Evolutionary conservation across 2,113 vertebrate genomes (phyloP), one percentile per base, ranked within the genome.

Genomic region (Cyanoramphus novaezelandiae): DNA sequence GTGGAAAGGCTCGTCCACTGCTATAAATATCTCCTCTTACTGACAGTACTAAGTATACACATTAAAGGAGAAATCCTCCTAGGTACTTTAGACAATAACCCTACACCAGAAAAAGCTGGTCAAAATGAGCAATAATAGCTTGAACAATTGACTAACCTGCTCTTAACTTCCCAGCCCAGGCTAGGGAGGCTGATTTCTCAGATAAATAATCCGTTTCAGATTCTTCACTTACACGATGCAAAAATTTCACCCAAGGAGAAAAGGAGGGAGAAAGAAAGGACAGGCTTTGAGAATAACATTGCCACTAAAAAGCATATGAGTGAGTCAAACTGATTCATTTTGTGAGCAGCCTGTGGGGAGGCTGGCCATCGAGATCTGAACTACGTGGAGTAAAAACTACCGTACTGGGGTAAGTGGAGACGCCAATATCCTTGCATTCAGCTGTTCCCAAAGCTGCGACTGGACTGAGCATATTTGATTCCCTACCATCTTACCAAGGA

Each of bases 11-110:
- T 93, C 3, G 0, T 90, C 67, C 41, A n/a, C 23, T 90, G 49
- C 87, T 95, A 85, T 74, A 92, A 95, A 96, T 91, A 95, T 53
- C 63, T 85, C n/a, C 10, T 50, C 70, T 91, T 77, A 65, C 10
- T 76, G 52, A 62, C 2, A 10, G 67, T 76, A 29, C 14, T 94
- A 68, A 52, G 35, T 79, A 57, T 69, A 71, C 60, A 90, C 27
- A 60, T 82, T 87, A 91, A 75, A 82, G 35, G 39, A 93, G 53
- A 92, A 92, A 93, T 44, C 44, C 39, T 91, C 6, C 13, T 87
- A 86, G 53, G 44, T 65, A 63, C 75, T 95, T 91, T 63, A 83
- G n/a, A 70, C 78, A 82, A 49, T 33, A 90, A 75, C 29, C 31
- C 21, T 82, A 20, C 23, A 65, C 19, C 50, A 77, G 59, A 70